Evolutionary conservation across 2,888 invertebrate species (phyloP).

Genomic region (Andrena praecox): DNA sequence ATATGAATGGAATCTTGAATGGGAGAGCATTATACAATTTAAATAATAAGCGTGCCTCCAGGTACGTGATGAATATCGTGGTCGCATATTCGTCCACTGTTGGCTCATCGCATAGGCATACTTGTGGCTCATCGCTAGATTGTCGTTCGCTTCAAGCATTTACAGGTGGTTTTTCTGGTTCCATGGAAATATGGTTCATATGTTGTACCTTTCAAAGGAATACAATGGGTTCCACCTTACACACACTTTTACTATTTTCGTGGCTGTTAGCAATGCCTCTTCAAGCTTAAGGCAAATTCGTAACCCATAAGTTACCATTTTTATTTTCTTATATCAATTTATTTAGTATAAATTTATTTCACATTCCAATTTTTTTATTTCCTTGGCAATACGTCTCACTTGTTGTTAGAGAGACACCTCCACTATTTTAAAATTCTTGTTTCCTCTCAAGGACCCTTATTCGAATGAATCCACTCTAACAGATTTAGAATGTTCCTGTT

Average conservation of each 20-base stretch:
- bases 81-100: not conserved
- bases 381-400: too few species aligned
- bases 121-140: constrained; percentile 8
- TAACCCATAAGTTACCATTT: too few species aligned
- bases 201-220: not conserved
- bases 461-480: too few species aligned
- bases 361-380: too few species aligned
- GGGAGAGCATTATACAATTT: constrained; percentile 9
- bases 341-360: too few species aligned
- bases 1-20: constrained; percentile 8
- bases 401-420: too few species aligned
- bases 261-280: too few species aligned
- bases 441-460: too few species aligned
- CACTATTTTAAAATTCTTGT: too few species aligned
- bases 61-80: not conserved
- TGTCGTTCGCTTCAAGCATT: not conserved
- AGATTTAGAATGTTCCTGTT: too few species aligned
- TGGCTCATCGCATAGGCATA: not conserved
- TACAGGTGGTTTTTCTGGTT: constrained; percentile 7
- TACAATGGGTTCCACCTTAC: not conserved
- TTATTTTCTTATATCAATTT: too few species aligned
- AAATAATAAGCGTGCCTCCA: constrained; percentile 4
- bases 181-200: not conserved
- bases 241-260: not conserved
- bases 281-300: too few species aligned